Base-by-base conservation (phyloP, 2,113 vertebrate genomes). In the Melanerpes aurifrons region DNA sequence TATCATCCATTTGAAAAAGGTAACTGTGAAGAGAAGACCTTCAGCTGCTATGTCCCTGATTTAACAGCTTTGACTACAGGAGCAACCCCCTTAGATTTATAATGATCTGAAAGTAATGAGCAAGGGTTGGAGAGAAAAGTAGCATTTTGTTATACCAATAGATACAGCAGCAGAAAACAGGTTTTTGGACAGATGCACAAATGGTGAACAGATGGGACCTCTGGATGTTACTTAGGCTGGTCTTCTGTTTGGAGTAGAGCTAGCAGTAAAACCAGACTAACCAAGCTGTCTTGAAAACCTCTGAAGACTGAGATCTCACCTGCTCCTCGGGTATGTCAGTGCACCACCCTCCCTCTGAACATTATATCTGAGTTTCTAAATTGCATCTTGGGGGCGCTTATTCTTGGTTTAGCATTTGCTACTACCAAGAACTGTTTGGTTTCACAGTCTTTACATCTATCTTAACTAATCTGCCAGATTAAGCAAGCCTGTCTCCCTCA, bases 381-480 rank as follows among this genome's bases (percentile, higher is more conserved):
- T 6, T 50, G 62, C 56, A 57, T 64, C 4, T 1, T 26, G 7
- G 4, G 9, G 16, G 1, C 29, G 47, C 3, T 50, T 15, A 5
- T 69, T 83, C 85, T 37, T 77, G 5, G 19, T 88, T 83, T 63
- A 64, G 15, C 12, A 17, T 43, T 19, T 61, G 3, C 35, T 43
- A 9, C 50, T 85, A 43, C 8, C 15, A 66, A 18, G 8, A 56
- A 75, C 3, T 24, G 4, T 29, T 79, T 45, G 19, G 17, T 48
- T 76, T 79, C 29, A 45, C 10, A 54, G 37, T 28, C 19, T 69
- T 59, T 56, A n/a, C 68, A 89, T 50, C 22, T 32, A 2, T 54
- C 6, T 9, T 74, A 84, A 50, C 20, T 80, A 15, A 11, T 64
- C 56, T 12, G 2, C 8, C n/a, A 62, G 40, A 48, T 48, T 45